Base-by-base conservation (phyloP, 2,113 vertebrate species). In the Butorides virescens region DNA sequence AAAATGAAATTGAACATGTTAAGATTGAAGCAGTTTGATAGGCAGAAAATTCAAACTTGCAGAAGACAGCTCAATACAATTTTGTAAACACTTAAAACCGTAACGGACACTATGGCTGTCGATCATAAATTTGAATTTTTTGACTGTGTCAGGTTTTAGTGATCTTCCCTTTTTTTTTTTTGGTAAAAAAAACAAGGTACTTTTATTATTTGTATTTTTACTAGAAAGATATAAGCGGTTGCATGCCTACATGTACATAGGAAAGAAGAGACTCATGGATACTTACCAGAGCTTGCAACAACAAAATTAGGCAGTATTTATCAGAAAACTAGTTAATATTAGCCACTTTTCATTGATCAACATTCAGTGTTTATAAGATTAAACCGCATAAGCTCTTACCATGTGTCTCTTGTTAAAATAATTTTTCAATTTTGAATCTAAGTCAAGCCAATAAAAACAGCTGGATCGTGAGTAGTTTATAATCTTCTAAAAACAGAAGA, bases 11-110 rank as follows among this genome's bases (percentile, higher is more conserved):
- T 26, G 55, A 83, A 56, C 73, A 86, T 46, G 74, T 80, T 83
- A 72, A 61, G 85, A 89, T 44, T 34, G 47, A 92, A 90, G 87
- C 44, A 20, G 46, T 91, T 76, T 37, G 67, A 90, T 36, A 66
- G 29, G 55, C 77, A 93, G 70, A 91, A 95, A 92, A 96, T 87
- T 94, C 91, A 86, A 91, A 93, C 65, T 91, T 87, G 65, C 29
- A 62, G 73, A 76, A 80, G 37, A 86, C 88, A 77, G 71, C 85
- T 74, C 78, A 82, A 21, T 27, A 67, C 2, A 13, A 61, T 65
- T 84, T 50, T n/a, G 42, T 27, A 34, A 91, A 67, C 20, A 46
- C 21, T 71, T 66, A 44, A 91, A 89, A 75, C 5, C n/a, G 49
- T 50, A 55, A 65, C 5, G 27, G 50, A 34, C 34, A 30, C 23